Evolutionary conservation across 2,797 vertebrate species (phyloP), one percentile per base, ranked within the genome.

Genomic region (Phoxinus dragarum): DNA sequence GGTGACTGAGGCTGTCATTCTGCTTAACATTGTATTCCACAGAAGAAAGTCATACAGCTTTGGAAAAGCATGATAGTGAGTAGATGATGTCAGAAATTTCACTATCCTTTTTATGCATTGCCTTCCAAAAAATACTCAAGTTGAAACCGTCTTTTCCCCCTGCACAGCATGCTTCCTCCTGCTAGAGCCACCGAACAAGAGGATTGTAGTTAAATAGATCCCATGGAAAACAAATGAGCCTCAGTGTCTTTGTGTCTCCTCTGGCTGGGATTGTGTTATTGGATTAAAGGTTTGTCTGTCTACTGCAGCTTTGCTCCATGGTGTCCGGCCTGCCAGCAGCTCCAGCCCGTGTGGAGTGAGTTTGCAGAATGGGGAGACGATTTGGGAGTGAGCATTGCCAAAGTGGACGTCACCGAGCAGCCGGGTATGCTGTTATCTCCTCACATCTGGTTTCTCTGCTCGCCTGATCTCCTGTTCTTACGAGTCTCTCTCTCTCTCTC

Each of bases 351-450:
- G 88, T 99, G 98, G 98, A 96, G 95, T 91, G 96, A 96, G 89
- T 98, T 99, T 68, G 97, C 97, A 0, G 97, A 97, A 83, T 99
- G 97, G 98, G 96, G 97, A 42, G 97, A 99, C 83, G 98, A 99
- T 91, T 95, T 99, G 90, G 97, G 96, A 19, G 92, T 99, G 88
- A 98, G 96, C 88, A 94, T 99, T 5, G 98, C 97, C 81, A 98
- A 99, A 91, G 97, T 99, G 92, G 98, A 99, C 82, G 98, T 99
- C 61, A 99, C 97, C 0, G 97, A 98, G n/a, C 97, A 99, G 84
- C 97, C 98, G 54, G 98, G 98, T 99, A 94, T 71, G 84, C 17
- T 7, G 16, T 19, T 38, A 9, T 71, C 3, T 23, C 16, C 49
- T 6, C 42, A 4, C 31, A n/a, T 72, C 27, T 59, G 23, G n/a